A percentile compares a stretch with the other conserved stretches of the same genome.
phyloP scores from a whole-genome alignment of 2,888 invertebrate genomes.

The Monopis laevigella region DNA sequence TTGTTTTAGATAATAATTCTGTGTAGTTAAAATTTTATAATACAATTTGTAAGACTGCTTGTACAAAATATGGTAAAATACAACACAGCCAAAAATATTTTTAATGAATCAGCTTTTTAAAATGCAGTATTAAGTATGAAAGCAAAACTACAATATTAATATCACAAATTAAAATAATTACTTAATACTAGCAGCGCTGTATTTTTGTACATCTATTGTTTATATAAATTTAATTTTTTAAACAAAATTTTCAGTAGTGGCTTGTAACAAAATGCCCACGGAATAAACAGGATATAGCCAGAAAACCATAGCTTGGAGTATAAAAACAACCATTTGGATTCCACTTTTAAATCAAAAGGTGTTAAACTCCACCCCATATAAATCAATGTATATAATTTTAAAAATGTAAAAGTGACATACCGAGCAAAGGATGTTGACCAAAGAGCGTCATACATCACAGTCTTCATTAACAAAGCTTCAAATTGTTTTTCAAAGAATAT shows the following conservation, averaged over 20 bases:
- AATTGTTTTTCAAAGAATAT: slow-evolving; percentile 86
- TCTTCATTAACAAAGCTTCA: slow-evolving; percentile 62
- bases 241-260: slow-evolving; percentile 31
- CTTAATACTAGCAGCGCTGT: too few relatives aligned
- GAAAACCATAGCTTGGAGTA: slow-evolving; percentile 73
- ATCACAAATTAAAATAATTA: too few relatives aligned
- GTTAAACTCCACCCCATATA: slow-evolving; percentile 87
- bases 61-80: too few relatives aligned
- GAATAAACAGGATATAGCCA: slow-evolving; percentile 73
- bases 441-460: slow-evolving; percentile 50
- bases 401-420: slow-evolving; percentile 60
- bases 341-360: slow-evolving; percentile 78
- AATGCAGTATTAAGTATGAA: too few relatives aligned
- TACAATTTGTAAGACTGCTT: too few relatives aligned
- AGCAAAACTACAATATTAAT: too few relatives aligned
- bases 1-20: too few relatives aligned
- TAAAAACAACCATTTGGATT: slow-evolving; percentile 72
- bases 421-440: slow-evolving; percentile 44
- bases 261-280: slow-evolving; percentile 71
- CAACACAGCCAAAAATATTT: too few relatives aligned
- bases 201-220: too few relatives aligned
- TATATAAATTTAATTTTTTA: slow-evolving; percentile 4
- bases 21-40: too few relatives aligned
- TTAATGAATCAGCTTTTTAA: too few relatives aligned
- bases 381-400: slow-evolving; percentile 78